Evolutionary conservation across 1,140 invertebrate species (phyloP).

Genomic region (Brevipalpus yothersi): DNA sequence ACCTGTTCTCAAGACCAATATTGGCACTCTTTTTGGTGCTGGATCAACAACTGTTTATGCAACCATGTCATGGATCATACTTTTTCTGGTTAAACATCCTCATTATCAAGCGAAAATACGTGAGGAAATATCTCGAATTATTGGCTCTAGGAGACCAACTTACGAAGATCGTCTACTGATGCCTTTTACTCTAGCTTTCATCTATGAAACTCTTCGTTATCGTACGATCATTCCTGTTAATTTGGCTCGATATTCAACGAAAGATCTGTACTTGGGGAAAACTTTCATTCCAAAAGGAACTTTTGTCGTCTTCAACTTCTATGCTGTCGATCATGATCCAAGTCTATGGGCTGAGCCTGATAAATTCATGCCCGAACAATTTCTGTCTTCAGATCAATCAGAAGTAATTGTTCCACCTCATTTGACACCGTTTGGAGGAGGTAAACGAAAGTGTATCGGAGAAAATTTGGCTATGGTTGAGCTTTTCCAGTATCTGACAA

Average conservation of each 20-base stretch:
- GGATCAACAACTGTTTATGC: conserved; percentile 19
- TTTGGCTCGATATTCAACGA: background rate
- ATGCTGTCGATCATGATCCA: conserved; percentile 38
- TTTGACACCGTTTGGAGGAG: conserved; percentile 24
- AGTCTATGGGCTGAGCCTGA: conserved; percentile 39
- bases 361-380: conserved; percentile 38
- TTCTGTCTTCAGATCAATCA: conserved; percentile 19
- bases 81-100: conserved; percentile 17
- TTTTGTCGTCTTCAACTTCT: conserved; percentile 36
- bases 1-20: conserved; percentile 9
- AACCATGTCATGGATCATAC: conserved; percentile 17
- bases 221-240: conserved; percentile 11
- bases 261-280: background rate
- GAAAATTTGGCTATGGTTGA: conserved; percentile 57
- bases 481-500: conserved; percentile 52
- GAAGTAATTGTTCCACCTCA: conserved; percentile 7
- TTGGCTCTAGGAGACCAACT: conserved; percentile 11
- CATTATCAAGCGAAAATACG: conserved; percentile 16
- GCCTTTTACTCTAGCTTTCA: conserved; percentile 14
- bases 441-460: conserved; percentile 57
- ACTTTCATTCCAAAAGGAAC: conserved; percentile 10
- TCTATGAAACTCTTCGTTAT: conserved; percentile 14
- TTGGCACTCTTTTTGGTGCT: conserved; percentile 14
- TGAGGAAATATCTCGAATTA: conserved; percentile 16
- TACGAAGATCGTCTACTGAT: conserved; percentile 10